Base-by-base conservation (phyloP, 2,797 vertebrate species). In the Propithecus perrieri region DNA sequence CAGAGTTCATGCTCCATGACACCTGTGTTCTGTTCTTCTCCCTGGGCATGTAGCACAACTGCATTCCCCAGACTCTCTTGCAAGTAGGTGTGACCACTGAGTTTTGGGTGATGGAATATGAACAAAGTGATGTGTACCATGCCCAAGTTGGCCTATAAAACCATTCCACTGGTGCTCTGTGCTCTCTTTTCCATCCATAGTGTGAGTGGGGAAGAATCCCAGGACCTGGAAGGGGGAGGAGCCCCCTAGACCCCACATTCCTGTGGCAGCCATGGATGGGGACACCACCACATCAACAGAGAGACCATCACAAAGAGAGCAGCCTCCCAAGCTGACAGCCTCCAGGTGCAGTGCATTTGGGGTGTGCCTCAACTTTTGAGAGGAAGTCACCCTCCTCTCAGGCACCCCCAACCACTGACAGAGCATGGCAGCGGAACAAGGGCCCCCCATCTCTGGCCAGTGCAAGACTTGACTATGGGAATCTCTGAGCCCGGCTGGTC, bases 111-210 rank as follows among this genome's bases (percentile, higher is more conserved):
- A 55, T 3, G 33, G 5, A 18, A n/a, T 4, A 13, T 4, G 59
- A 91, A 46, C 57, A 53, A 89, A 74, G 67, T 7, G 43, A 43
- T 0, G 24, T 1, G 1, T 33, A 4, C 18, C 7, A 2, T 26
- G 53, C 61, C 67, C 8, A 3, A n/a, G 22, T 0, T 35, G 80
- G 46, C 69, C 15, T 43, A 10, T 20, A 35, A 65, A 89, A 4
- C 38, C 67, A 69, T 17, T 4, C 33, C 46, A 28, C 0, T 1
- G 61, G 48, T 4, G 2, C 7, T n/a, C 24, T 1, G 7, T 1
- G 13, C 48, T 72, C 79, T 59, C 65, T 33, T 67, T 61, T 10
- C 74, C 35, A 72, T 22, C 55, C 48, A 61, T 1, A 30, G 53
- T 17, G 8, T 35, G 38, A 76, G 10, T 38, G 35, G 53, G 48